phyloP scores from a whole-genome alignment of 2,113 vertebrate species.

The Cebidichthys violaceus region DNA sequence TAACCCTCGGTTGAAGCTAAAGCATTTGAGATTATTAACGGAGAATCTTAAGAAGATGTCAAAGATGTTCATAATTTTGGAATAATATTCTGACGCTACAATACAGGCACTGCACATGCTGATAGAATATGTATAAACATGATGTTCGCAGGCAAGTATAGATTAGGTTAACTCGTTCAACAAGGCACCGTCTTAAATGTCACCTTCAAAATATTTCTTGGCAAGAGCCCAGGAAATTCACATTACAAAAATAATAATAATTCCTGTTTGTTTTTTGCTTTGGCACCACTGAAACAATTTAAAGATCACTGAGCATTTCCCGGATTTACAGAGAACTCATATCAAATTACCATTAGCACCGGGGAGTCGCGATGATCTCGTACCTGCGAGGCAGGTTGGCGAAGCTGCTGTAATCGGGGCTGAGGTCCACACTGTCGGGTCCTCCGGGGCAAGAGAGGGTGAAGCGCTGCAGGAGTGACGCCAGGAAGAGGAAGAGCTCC shows the following conservation, averaged over 20 bases:
- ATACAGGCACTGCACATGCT: neutral
- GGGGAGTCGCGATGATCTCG: conserved; percentile 67
- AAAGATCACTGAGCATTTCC: neutral
- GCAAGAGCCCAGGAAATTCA: neutral
- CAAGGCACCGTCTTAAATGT: neutral
- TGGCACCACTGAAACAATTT: neutral
- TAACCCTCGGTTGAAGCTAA: too few relatives aligned
- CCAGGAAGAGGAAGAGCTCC: conserved; percentile 82
- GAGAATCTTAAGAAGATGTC: neutral
- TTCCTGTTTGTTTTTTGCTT: too few relatives aligned
- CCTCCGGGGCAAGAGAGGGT: conserved; percentile 70
- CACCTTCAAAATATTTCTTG: neutral
- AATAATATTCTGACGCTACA: neutral
- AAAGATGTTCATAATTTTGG: neutral
- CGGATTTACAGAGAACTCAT: neutral
- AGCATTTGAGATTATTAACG: neutral
- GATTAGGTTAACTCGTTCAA: neutral
- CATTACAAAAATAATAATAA: neutral
- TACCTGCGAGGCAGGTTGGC: conserved; percentile 75
- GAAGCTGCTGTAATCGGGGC: conserved; percentile 74
- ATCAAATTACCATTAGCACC: neutral
- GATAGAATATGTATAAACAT: neutral
- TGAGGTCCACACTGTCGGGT: conserved; percentile 68
- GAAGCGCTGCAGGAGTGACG: conserved; percentile 78
- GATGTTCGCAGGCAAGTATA: neutral